Base-by-base conservation (phyloP, 2,113 vertebrate genomes). In the Muscicapa adusta region DNA sequence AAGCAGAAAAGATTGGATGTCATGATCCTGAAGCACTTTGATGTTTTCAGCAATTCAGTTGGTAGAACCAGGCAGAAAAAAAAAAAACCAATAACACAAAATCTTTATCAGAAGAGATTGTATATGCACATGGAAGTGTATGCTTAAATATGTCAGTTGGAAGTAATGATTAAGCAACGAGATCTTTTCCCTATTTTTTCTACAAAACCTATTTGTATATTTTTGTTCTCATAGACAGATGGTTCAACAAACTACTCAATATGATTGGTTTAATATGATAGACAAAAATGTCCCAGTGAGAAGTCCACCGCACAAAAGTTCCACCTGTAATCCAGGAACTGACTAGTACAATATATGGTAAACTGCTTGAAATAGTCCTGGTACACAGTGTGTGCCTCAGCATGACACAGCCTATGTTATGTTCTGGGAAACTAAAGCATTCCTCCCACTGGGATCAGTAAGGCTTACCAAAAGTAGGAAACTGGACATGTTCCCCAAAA, bases 1-100 rank as follows among this genome's bases (percentile, higher is more conserved):
- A 92, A 93, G 40, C 18, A 95, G 88, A 94, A 88, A 96, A 96
- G 81, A 95, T 43, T 24, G 3, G 31, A 58, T 84, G 26, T 57
- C 66, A 85, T 9, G 9, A 85, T 34, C 34, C 61, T 66, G 60
- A 91, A 89, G 45, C 6, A 72, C 22, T 50, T 70, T 3, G 15
- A 75, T 17, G 3, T 87, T 89, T 80, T 87, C 70, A 76, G 34
- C 10, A 76, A 61, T 24, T 67, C 45, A 60, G 31, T 6, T 75
- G n/a, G 36, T 5, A 85, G 31, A 85, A 76, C 9, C 18, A 54
- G 31, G 40, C 82, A 73, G 22, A 63, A 24, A 85, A 86, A 67
- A 91, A 40, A 40, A 14, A n/a, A n/a, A n/a, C n/a, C 18, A n/a
- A 1, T 4, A 18, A 85, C 6, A 67, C 38, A 89, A 73, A 74